Conservation (phyloP, 2,113 vertebrate genomes). For the Dasyprocta punctata region DNA sequence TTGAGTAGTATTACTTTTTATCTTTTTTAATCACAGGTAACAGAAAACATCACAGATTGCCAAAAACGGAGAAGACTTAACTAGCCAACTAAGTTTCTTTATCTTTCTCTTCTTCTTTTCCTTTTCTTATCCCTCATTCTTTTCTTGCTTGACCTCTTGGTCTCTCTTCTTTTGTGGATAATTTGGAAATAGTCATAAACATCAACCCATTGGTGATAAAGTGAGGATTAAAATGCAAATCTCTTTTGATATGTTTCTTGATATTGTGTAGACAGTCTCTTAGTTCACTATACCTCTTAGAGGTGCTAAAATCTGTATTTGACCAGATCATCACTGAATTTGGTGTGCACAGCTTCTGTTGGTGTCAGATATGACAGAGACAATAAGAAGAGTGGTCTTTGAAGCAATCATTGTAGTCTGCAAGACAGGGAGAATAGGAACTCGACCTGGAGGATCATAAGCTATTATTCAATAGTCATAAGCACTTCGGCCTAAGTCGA, state of each 20-base stretch:
- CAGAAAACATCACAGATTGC: neutral
- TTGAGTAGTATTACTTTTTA: neutral
- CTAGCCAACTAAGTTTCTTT: neutral
- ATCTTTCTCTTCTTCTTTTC: neutral
- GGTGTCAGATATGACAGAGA: neutral
- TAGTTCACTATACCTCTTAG: neutral
- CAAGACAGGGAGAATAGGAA: neutral
- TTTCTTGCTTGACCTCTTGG: no score
- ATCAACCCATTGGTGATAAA: neutral
- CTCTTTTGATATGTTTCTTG: neutral
- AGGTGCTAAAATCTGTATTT: neutral
- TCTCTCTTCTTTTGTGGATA: neutral
- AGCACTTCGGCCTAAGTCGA: conserved; percentile 51
- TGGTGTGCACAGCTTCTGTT: neutral
- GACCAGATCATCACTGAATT: neutral
- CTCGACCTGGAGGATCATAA: conserved; percentile 24
- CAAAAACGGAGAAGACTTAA: neutral
- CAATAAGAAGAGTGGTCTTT: neutral
- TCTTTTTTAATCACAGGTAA: neutral
- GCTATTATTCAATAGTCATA: conserved; percentile 68
- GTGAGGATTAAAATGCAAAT: neutral
- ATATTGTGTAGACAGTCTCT: no score
- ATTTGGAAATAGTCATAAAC: neutral
- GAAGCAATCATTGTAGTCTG: neutral
- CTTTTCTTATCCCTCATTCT: no score